These are phyloP conservation scores for Borostomias antarcticus DNA, from an alignment of 2,797 vertebrate species.

Conservation along the genomic window DNA sequence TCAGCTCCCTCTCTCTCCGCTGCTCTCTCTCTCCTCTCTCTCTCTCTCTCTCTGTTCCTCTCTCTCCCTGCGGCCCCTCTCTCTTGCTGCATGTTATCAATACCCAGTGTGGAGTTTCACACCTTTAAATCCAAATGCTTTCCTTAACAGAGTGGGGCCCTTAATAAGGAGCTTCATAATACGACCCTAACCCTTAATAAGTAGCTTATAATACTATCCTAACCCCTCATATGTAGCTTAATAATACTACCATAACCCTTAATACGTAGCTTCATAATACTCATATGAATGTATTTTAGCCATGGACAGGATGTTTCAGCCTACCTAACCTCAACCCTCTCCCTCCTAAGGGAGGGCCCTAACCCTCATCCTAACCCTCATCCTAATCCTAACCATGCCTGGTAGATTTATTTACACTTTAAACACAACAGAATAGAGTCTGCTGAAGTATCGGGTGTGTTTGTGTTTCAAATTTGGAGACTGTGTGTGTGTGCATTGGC, in stretches of 20 bases:
- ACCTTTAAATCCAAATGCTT: slow-evolving; percentile 34
- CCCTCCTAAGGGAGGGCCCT: too few relatives aligned
- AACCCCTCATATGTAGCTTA: too few relatives aligned
- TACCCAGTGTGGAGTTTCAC: slow-evolving; percentile 30
- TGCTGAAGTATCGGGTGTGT: slow-evolving; percentile 20
- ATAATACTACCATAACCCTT: neutral
- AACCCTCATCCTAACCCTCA: too few relatives aligned
- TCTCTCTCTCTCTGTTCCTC: slow-evolving; percentile 13
- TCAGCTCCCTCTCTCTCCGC: too few relatives aligned
- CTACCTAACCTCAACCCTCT: too few relatives aligned
- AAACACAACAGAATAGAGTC: neutral
- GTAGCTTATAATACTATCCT: too few relatives aligned
- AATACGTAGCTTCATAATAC: neutral
- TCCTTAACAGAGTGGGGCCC: neutral
- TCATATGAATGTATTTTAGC: neutral
- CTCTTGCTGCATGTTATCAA: slow-evolving; percentile 48
- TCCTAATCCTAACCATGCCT: too few relatives aligned
- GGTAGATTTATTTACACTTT: too few relatives aligned
- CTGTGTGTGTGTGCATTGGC: neutral
- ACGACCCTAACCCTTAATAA: too few relatives aligned
- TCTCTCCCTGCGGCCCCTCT: slow-evolving; percentile 43
- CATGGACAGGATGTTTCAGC: too few relatives aligned
- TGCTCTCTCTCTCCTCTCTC: too few relatives aligned
- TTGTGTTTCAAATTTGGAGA: neutral
- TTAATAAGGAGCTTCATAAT: too few relatives aligned